Base-by-base conservation (phyloP, 2,797 vertebrate species). In the Mus spretus region DNA sequence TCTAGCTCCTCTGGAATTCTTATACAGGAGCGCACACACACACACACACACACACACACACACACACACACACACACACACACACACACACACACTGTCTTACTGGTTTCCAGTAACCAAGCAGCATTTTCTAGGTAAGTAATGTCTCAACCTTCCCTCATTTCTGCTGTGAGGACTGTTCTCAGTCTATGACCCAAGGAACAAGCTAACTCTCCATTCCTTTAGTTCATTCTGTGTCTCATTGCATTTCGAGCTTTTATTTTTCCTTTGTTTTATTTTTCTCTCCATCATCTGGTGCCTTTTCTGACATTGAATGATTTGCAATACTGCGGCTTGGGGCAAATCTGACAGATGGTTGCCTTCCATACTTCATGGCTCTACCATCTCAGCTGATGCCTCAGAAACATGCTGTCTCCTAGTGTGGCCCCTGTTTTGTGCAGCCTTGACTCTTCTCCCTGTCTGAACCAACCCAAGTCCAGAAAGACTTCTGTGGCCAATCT, bases 211-310 rank as follows among this genome's bases (percentile, higher is more conserved):
- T 72, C 22, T 85, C 89, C 85, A 47, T 63, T 79, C 57, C 85
- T 77, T 34, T 72, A 57, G 70, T 91, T 90, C 63, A 59, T n/a
- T 87, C 14, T 93, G 1, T 65, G 6, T 84, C 15, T 92, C n/a
- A 31, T n/a, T 47, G 86, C 17, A 8, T 82, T 26, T 70, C 44
- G 61, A 65, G 22, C 61, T 94, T 31, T 8, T 10, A 10, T 55
- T 87, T 88, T 78, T 17, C 40, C 50, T 55, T n/a, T 61, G 75
- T 8, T 83, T 88, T 87, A 70, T 22, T 83, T 92, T 89, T 79
- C 7, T 72, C 11, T 57, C 55, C 11, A 5, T 55, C 34, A 14
- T 77, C 53, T 0, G 28, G 11, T 24, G 26, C 31, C 31, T 96
- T 79, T 84, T 84, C 50, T 37, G 47, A 8, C 79, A 63, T 4